Base-by-base conservation (phyloP, 1,140 invertebrate genomes). In the Bicyclus anynana region DNA sequence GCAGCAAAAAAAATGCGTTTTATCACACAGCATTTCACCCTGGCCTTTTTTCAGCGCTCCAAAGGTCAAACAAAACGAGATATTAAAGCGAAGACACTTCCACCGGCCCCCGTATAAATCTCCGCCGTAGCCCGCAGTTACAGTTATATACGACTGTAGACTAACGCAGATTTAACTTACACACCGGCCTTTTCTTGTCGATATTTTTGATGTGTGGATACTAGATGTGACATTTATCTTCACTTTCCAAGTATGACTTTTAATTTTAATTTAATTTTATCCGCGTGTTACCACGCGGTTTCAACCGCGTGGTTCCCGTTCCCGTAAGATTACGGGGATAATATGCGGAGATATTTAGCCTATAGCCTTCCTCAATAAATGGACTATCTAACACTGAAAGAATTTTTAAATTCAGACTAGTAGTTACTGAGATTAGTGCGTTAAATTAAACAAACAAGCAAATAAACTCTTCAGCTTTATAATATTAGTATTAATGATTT, bases 81-180 rank as follows among this genome's bases (percentile, higher is more conserved):
- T 42, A 53, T 53, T 42, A 53, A 21, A 23, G 50, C 50, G 50
- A 42, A 42, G 50, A 53, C 50, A 40, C 38, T 20, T 51, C 23
- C 21, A 23, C n/a, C 50, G 35, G 27, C 50, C 50, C 14, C 37
- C 33, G n/a, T 33, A 51, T 53, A 53, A 53, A 53, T 53, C 42
- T 26, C 35, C 21, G 20, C n/a, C 20, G 18, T 23, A 42, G 18
- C 17, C 29, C 49, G 37, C 37, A 2, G 14, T 14, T 14, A 14
- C 37, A 40, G 37, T 44, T 44, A 44, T 44, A 44, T 44, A 44
- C 42, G 42, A 21, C 37, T 27, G 37, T 42, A 12, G 50, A 50
- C 50, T 53, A 53, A 53, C 18, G 50, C 35, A 26, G 23, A 42
- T 42, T 42, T 53, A 53, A 52, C 23, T 38, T 23, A 52, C 23